Conservation (phyloP, 2,797 vertebrate genomes). For the Eulemur coronatus region DNA sequence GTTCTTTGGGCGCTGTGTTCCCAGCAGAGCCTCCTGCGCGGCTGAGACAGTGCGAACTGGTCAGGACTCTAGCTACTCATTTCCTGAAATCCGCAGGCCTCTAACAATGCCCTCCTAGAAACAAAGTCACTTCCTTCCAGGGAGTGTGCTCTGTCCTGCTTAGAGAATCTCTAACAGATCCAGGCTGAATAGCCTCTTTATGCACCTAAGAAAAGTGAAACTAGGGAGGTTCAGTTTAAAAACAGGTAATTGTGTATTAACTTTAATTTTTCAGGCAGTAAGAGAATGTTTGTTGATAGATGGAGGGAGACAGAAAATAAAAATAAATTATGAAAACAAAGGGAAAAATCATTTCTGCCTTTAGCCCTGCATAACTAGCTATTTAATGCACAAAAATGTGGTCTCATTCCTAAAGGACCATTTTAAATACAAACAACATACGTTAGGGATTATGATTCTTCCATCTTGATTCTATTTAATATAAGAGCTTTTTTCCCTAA, state of each 20-base stretch:
- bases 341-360: not conserved
- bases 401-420: not conserved
- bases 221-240: not conserved
- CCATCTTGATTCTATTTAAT: not conserved
- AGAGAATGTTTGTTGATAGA: not conserved
- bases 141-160: not conserved
- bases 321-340: constrained; percentile 3
- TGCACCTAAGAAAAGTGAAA: not conserved
- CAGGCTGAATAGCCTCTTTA: not conserved
- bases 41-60: not conserved
- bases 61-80: not conserved
- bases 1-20: not conserved
- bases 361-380: not conserved
- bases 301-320: not conserved
- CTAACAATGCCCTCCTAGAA: not conserved
- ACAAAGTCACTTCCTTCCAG: constrained; percentile 36
- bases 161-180: not conserved
- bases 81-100: not conserved
- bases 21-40: not conserved
- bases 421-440: not conserved
- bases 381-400: not conserved
- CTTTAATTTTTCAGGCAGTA: constrained; percentile 14
- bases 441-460: not conserved
- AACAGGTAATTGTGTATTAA: not conserved
- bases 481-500: not conserved